Conservation (phyloP, 2,888 invertebrate genomes). For the Ceratothoa steindachneri region DNA sequence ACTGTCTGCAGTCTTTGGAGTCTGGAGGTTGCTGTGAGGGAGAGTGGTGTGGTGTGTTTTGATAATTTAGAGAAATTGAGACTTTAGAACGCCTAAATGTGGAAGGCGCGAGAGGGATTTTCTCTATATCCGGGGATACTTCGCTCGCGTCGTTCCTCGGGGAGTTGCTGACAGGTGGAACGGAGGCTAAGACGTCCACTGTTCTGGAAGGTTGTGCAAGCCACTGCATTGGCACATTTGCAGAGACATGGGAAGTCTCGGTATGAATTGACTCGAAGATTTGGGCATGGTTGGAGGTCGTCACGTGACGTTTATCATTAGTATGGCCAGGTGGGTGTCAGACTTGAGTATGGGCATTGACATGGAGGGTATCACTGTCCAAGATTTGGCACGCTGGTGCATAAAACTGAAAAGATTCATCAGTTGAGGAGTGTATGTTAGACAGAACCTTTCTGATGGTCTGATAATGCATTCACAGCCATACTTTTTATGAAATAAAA, state of each 20-base stretch:
- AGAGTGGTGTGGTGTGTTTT: too few species aligned
- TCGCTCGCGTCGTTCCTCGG: too few species aligned
- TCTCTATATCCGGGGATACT: too few species aligned
- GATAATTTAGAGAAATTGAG: too few species aligned
- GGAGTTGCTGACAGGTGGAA: not conserved
- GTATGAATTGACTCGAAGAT: not conserved
- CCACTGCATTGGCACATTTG: not conserved
- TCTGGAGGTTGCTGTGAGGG: too few species aligned
- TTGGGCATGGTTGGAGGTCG: not conserved
- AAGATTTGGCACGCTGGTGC: slow-evolving; percentile 35
- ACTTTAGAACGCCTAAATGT: too few species aligned
- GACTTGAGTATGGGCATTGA: slow-evolving; percentile 44
- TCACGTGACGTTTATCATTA: not conserved
- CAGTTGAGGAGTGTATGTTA: too few species aligned
- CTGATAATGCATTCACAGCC: too few species aligned
- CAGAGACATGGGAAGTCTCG: not conserved
- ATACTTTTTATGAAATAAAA: too few species aligned
- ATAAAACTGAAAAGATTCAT: slow-evolving; percentile 35
- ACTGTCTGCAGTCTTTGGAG: too few species aligned
- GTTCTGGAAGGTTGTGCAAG: not conserved
- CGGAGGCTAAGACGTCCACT: not conserved
- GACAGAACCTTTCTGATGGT: too few species aligned
- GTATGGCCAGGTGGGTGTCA: slow-evolving; percentile 31
- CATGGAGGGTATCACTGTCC: slow-evolving; percentile 31
- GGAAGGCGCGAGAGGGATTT: too few species aligned